Evolutionary conservation across 1,140 invertebrate genomes (phyloP), one percentile per base, ranked within the genome.

Genomic region (Palaemon carinicauda): DNA sequence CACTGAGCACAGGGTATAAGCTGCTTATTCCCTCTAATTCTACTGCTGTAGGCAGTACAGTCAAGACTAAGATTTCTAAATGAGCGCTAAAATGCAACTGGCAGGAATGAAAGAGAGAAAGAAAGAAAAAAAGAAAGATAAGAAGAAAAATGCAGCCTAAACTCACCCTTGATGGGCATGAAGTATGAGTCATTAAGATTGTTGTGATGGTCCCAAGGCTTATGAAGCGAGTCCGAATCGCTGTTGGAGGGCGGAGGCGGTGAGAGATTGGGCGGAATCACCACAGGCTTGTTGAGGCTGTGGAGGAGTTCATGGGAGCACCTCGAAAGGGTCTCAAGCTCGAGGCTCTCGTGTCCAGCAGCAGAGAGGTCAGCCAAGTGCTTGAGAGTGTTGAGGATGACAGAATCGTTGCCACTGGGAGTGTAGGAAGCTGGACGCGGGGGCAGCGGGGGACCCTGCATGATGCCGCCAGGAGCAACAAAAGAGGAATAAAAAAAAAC

Each of bases 171-270:
- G 80, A 89, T 77, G 75, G 86, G 81, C 78, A 74, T 89, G 80
- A 87, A 83, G 53, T 89, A 82, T 15, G 84, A 87, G 74, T 89
- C 88, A 54, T 87, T 89, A 29, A 89, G 88, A 65, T 89, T 89
- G 84, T 89, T 87, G 75, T 87, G 82, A 65, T 89, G 88, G 54
- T 87, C 86, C 88, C 88, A 89, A 29, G 88, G 88, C 75, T 89
- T 89, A 31, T 87, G 88, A 10, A 79, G 83, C 21, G 80, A 79
- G 50, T 82, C 84, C 29, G 87, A 77, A 24, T 81, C 84, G 71
- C 82, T 82, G 54, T 87, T 85, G 41, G 88, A 82, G 41, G 81
- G 80, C 12, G 87, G 81, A 12, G 87, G 82, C 14, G 87, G 77
- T 4, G 87, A 80, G n/a, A 84, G 65, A 53, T 60, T 84, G 31